A percentile compares a stretch with the other conserved stretches of the same genome.
Conservation (phyloP, 2,888 invertebrate genomes). For the Drosophila sordidula region DNA sequence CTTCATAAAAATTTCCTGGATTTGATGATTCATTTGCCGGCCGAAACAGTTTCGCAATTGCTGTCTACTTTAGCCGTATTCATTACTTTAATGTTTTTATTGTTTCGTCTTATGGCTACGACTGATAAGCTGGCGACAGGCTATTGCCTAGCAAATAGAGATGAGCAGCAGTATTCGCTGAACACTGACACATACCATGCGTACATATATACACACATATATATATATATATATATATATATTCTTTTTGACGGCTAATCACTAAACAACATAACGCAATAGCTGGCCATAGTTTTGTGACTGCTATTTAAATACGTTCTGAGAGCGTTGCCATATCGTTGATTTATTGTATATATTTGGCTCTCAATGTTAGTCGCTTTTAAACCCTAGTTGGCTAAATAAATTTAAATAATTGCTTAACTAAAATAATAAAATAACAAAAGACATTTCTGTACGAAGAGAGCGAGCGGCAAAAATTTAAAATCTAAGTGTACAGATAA, state of each 20-base stretch:
- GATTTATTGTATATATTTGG: too few relatives aligned
- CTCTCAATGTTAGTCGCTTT: too few relatives aligned
- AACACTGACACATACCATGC: too few relatives aligned
- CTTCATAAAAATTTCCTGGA: conserved; percentile 64
- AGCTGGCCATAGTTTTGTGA: not conserved
- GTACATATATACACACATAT: too few relatives aligned
- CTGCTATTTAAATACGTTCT: not conserved
- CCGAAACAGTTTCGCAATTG: conserved; percentile 28
- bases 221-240: too few relatives aligned
- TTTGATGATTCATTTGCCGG: conserved; percentile 51
- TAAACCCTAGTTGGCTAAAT: too few relatives aligned
- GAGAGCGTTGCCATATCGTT: not conserved
- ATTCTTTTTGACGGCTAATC: not conserved
- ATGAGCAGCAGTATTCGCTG: conserved; percentile 6
- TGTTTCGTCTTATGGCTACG: conserved; percentile 12
- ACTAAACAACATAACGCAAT: not conserved
- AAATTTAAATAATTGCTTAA: too few relatives aligned
- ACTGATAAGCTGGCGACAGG: conserved; percentile 29
- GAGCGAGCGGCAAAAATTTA: too few relatives aligned
- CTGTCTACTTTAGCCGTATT: conserved; percentile 31
- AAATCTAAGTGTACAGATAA: too few relatives aligned
- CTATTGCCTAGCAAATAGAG: not conserved
- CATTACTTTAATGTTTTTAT: conserved; percentile 25
- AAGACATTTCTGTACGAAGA: too few relatives aligned
- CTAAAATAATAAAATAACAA: too few relatives aligned